Base-by-base conservation (phyloP, 2,113 vertebrate genomes). In the Pitta sordida region DNA sequence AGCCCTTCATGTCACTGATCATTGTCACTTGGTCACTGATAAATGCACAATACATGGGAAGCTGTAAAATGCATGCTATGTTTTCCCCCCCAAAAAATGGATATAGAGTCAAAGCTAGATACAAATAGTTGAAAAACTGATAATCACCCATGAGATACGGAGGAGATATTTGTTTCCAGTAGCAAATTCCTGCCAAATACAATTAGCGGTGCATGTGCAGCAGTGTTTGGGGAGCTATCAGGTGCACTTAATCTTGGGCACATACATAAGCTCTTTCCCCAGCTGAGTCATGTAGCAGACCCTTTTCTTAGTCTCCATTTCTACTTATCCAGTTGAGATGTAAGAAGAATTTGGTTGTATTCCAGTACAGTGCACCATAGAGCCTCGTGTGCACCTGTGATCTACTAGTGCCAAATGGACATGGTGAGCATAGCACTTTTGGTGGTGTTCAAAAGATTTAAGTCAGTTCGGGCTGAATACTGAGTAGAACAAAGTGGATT, bases 221-320 rank as follows among this genome's bases (percentile, higher is more conserved):
- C 59, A 52, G 32, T 5, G 11, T 16, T 12, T 1, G 2, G 29
- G 52, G 52, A 53, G 58, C n/a, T 74, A 70, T 63, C 48, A 62
- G 18, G 8, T 0, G 0, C 20, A 46, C 37, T 12, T 64, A 21
- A 34, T 3, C 2, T 32, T 37, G 34, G 51, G 32, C 26, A 9
- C 3, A 14, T 3, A 27, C 7, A 41, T 18, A 26, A 32, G 32
- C 36, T 70, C 34, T 62, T 83, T 48, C 27, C 23, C 29, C 20
- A 64, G 15, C 8, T 27, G 21, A 13, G 19, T 41, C 32, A 24
- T 8, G 51, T 16, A 39, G 48, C 14, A 83, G 10, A 46, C 49
- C 11, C 13, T 71, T 59, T 20, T 29, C 39, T 48, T 44, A 6
- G 34, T 55, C 37, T 73, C 10, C n/a, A 56, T 11, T 39, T 78